A percentile compares a stretch with the other conserved stretches of the same genome.
phyloP scores from a whole-genome alignment of 2,113 vertebrate genomes.

The Lipotes vexillifer region DNA sequence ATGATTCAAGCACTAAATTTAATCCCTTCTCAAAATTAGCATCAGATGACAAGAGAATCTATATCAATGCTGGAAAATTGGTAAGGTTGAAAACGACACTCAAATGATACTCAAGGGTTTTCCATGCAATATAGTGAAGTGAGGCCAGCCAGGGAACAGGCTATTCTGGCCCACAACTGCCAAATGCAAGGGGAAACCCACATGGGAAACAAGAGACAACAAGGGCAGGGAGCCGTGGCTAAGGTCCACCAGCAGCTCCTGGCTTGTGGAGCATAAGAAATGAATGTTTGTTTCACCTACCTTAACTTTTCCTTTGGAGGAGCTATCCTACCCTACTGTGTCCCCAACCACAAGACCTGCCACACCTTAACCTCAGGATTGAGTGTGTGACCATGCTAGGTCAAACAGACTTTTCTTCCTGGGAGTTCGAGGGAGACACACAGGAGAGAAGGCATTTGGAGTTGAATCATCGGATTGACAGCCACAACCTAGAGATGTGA shows the following conservation, averaged over 20 bases:
- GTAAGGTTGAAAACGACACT: background rate
- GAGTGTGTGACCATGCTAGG: background rate
- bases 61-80: background rate
- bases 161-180: background rate
- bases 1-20: background rate
- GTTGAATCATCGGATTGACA: background rate
- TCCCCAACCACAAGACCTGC: too few species aligned
- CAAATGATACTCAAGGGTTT: background rate
- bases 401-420: background rate
- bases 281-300: background rate
- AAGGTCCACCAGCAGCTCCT: background rate
- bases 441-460: background rate
- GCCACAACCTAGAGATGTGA: background rate
- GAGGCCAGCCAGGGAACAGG: background rate
- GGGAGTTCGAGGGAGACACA: background rate
- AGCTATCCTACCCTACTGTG: background rate
- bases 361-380: background rate
- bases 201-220: background rate
- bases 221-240: background rate
- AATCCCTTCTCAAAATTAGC: background rate
- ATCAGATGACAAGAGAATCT: background rate
- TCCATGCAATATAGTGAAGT: background rate
- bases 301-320: background rate
- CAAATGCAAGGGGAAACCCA: background rate
- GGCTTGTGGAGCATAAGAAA: background rate